phyloP scores from a whole-genome alignment of 1,140 invertebrate genomes.

The Halesus radiatus region DNA sequence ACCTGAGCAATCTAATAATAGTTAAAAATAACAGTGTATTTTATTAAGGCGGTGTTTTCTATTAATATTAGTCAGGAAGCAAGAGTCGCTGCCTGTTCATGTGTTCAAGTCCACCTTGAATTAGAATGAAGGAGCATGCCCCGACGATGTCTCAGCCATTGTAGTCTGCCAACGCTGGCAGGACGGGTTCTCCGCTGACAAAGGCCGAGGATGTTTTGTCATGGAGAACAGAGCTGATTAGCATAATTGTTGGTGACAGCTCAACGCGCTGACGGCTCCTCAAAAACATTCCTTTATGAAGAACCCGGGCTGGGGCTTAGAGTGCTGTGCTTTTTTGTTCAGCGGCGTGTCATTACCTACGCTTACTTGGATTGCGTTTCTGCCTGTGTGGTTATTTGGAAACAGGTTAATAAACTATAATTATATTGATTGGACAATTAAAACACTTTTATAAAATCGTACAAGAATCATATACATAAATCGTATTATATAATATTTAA shows the following conservation, averaged over 20 bases:
- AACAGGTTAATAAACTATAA: not conserved
- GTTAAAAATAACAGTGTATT: not conserved
- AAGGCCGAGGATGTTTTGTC: slow-evolving; percentile 18
- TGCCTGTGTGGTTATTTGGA: not conserved
- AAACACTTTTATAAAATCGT: no score
- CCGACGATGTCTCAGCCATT: not conserved
- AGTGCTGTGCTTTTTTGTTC: slow-evolving; percentile 27
- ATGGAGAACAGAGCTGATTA: slow-evolving; percentile 33
- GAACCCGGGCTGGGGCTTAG: slow-evolving; percentile 7
- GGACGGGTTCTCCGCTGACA: slow-evolving; percentile 7
- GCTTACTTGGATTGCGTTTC: slow-evolving; percentile 1
- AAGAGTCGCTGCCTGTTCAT: not conserved
- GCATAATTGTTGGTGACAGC: slow-evolving; percentile 48
- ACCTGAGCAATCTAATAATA: no score
- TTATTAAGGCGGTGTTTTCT: not conserved
- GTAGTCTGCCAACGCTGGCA: not conserved
- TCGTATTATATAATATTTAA: no score
- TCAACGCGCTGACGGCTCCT: slow-evolving; percentile 39
- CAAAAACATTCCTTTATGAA: slow-evolving; percentile 44
- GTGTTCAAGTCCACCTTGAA: slow-evolving; percentile 2
- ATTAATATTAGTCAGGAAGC: not conserved
- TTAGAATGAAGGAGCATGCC: slow-evolving; percentile 15
- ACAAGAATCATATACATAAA: no score
- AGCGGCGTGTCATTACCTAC: not conserved
- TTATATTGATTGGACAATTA: no score